Evolutionary conservation across 2,888 invertebrate species (phyloP).

Genomic region (Ophraella communa): DNA sequence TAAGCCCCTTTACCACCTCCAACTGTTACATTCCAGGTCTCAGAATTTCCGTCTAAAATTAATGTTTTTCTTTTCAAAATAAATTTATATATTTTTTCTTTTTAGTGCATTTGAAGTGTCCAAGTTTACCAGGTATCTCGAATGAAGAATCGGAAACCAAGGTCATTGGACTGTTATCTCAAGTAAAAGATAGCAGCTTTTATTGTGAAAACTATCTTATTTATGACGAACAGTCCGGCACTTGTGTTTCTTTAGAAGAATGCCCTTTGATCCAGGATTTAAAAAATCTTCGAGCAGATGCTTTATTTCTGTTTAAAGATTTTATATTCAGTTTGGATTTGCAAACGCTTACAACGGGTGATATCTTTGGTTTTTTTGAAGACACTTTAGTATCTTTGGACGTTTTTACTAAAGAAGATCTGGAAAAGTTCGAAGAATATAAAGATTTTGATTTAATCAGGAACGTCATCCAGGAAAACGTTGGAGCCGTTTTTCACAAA

Average conservation of each 20-base stretch:
- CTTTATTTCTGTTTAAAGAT: not conserved
- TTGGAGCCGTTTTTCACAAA: not conserved
- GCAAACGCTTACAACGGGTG: not conserved
- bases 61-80: too few relatives aligned
- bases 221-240: not conserved
- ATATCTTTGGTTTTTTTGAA: not conserved
- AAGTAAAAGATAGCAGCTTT: not conserved
- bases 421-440: not conserved
- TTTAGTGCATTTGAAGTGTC: constrained; percentile 7
- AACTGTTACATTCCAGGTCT: too few relatives aligned
- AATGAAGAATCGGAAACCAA: too few relatives aligned
- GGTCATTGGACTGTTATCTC: not conserved
- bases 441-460: constrained; percentile 20
- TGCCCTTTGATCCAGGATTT: not conserved
- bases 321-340: not conserved
- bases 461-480: not conserved
- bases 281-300: not conserved
- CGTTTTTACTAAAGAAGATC: not conserved
- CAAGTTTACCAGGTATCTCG: not conserved
- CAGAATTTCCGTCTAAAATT: too few relatives aligned
- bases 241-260: not conserved
- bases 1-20: too few relatives aligned
- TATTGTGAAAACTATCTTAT: not conserved
- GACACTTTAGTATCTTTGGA: too few relatives aligned
- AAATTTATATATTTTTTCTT: not conserved